Base-by-base conservation (phyloP, 2,888 invertebrate genomes). In the Oligia strigilis region DNA sequence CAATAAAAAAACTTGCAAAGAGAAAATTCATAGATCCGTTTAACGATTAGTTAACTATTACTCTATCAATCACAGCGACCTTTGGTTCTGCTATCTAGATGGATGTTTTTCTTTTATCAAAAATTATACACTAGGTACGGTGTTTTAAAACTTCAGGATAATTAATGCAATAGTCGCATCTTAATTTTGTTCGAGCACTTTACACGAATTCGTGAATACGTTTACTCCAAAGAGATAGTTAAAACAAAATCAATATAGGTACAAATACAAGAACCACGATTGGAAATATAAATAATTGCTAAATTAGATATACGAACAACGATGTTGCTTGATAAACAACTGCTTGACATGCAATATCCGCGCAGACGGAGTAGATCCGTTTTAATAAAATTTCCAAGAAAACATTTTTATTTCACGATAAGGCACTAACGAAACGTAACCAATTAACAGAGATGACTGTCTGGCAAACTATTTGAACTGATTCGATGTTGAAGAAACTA, bases 21-120 rank as follows among this genome's bases (percentile, higher is more conserved):
- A 93, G 93, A 94, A 94, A 94, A 94, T 92, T 90, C 80, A 77
- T 85, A 88, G 91, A 91, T 91, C 85, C 90, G 90, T 92, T 92
- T 75, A 90, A 88, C 88, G 90, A 93, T 92, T 89, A 91, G 89
- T 82, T 88, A 88, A 85, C 83, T 84, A 87, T 87, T 83, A 80
- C 67, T 75, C 78, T 87, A 91, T 92, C 90, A 89, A 90, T 91
- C 88, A 88, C 73, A 69, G 23, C 14, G 72, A 71, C 58, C 58
- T 75, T 70, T 55, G 58, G 52, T 72, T 60, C 58, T 40, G 49
- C 8, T 43, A 60, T 40, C 1, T 40, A 73, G 17, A 65, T 49
- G 1, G 19, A 17, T 58, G 6, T n/a, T 65, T 52, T 52, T 64
- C 17, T 74, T 55, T 74, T 72, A 65, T 46, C 49, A 72, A 43